Evolutionary conservation across 2,888 invertebrate species (phyloP), one percentile per base, ranked within the genome.

Genomic region (Scaptomyza flava): DNA sequence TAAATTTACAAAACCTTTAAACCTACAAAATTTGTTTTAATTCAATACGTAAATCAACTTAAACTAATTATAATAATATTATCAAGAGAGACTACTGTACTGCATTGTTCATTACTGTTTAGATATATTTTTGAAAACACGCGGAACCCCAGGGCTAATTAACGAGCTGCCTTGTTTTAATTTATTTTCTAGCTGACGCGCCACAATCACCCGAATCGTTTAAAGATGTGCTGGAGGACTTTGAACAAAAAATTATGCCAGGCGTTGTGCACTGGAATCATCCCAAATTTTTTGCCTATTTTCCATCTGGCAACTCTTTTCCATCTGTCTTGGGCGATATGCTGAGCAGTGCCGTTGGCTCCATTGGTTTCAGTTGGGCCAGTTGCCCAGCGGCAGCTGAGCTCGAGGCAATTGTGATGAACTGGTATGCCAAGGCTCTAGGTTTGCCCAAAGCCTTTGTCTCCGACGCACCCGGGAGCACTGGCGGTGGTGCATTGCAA

Each of bases 301-400:
- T 98, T 91, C 98, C 98, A 2, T 95, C 97, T 8, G 98, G 97
- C 46, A 97, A 97, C 92, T 97, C 97, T 0, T 98, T 95, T 91
- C 98, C 98, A 7, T 97, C 97, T 12, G 96, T 98, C 59, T 93
- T 98, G 65, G 98, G 96, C 2, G 98, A 98, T 90, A 96, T 98
- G 96, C 91, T 98, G 38, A 95, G 96, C 17, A 96, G 97, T 91
- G 96, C 96, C 12, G 95, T 98, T 56, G 97, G 97, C 17, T 96
- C 96, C 85, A 96, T 98, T 77, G 98, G 98, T 82, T 98, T 98
- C 91, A 97, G 97, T 60, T 98, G 98, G 98, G 97, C 96, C 8
- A 96, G 97, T 3, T 96, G 96, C 91, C 97, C 97, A 11, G 96
- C 96, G 0, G 95, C 96, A 74, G 96, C 96, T n/a, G 97, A 97